Evolutionary conservation across 2,113 vertebrate genomes (phyloP), one percentile per base, ranked within the genome.

Genomic region (Trinectes maculatus): DNA sequence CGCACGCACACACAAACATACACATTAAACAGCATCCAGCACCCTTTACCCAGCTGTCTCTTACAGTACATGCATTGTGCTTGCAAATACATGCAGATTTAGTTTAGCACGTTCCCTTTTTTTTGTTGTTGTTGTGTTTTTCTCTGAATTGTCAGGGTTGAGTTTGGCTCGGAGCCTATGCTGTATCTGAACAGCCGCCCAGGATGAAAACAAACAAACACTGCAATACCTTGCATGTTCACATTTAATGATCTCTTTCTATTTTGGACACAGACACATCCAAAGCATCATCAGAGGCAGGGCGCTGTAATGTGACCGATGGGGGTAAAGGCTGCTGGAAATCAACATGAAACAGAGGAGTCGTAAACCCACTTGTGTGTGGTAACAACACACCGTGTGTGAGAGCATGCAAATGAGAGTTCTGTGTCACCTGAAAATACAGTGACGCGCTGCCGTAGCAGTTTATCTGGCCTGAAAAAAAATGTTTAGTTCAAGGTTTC

Each of bases 401-500:
- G 78, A 83, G 61, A 66, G 83, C 29, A 36, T 55, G 71, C 24
- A 43, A 71, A 82, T 61, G 40, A 82, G 51, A 76, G 43, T 77
- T 79, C 65, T 81, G 54, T 74, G 64, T 84, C 77, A 87, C 74
- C 74, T 81, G 77, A 79, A 88, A 87, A 73, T 78, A 87, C 43
- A 72, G 80, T 61, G 72, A 47, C 37, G 9, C 24, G 43, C 51
- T 55, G 77, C 56, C 61, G 75, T 72, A 81, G 77, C 59, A 39
- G 68, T 75, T 84, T 77, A 79, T 83, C 71, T 63, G 59, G 60
- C 71, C n/a, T 60, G 60, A 25, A 83, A 89, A 89, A 86, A 78
- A 84, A 79, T 69, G 52, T n/a, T n/a, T 34, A 77, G 72, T 81
- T 91, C 87, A 90, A 90, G 80, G 83, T 85, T 58, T 74, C 61